Percentiles rank a stretch among this genome's conserved stretches.
Evolutionary conservation across 2,888 invertebrate species (phyloP).

Genomic region (Nomada hirtipes): DNA sequence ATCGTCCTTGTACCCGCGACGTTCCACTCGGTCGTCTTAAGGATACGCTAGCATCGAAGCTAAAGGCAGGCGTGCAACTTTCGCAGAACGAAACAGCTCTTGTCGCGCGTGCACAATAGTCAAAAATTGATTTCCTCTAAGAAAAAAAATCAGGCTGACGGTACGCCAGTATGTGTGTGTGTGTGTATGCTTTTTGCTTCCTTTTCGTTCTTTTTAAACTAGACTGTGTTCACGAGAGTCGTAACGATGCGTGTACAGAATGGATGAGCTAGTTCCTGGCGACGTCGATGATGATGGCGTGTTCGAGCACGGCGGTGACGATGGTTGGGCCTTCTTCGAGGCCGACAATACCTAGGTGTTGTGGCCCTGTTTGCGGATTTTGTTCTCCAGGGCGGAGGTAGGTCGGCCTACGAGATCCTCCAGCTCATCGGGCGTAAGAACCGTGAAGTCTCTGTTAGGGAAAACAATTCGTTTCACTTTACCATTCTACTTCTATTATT

Average conservation of each 20-base stretch:
- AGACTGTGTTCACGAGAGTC: constrained; percentile 82
- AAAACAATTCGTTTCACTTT: not conserved
- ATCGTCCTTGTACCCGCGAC: constrained; percentile 13
- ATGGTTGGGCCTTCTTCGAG: constrained; percentile 79
- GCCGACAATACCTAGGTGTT: constrained; percentile 81
- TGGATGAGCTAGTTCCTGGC: constrained; percentile 80
- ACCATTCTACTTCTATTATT: not conserved
- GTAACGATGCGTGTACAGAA: constrained; percentile 81
- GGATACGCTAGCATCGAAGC: constrained; percentile 28
- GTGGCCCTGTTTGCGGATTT: constrained; percentile 82
- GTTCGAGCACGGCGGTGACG: constrained; percentile 79
- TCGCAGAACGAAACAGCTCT: constrained; percentile 45
- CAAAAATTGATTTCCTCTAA: constrained; percentile 23
- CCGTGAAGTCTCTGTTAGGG: constrained; percentile 79
- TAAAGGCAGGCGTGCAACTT: constrained; percentile 48
- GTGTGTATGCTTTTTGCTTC: too few species aligned
- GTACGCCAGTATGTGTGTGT: not conserved
- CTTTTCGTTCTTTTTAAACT: constrained; percentile 70
- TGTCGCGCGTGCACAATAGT: constrained; percentile 44
- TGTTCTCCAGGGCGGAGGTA: constrained; percentile 84
- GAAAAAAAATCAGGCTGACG: constrained; percentile 33
- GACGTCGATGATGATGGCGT: constrained; percentile 80
- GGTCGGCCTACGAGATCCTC: constrained; percentile 86
- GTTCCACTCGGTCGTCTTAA: constrained; percentile 18
- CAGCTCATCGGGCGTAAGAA: constrained; percentile 86